Base-by-base conservation (phyloP, 2,797 vertebrate species). In the Catostomus latipinnis region DNA sequence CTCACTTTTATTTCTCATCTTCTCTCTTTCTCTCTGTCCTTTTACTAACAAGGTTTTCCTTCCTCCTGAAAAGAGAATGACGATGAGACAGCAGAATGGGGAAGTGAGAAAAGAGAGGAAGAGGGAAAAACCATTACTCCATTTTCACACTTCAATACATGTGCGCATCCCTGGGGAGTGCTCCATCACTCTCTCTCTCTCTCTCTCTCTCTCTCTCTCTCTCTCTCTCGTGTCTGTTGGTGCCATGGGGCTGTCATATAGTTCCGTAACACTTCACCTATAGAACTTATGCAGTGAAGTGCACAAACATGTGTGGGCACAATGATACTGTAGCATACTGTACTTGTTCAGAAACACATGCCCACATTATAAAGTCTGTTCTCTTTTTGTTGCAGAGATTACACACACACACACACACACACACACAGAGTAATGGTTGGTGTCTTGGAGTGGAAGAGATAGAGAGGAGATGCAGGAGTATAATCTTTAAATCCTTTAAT, bases 51-150 rank as follows among this genome's bases (percentile, higher is more conserved):
- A 69, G 61, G 73, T 66, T 76, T 71, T 49, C 79, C 82, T 87
- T 88, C 91, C 87, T 87, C 88, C 88, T 89, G 82, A 63, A 70
- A 86, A 86, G 86, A 86, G 91, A 89, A 90, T 89, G 85, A 88
- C 93, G 92, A 93, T 92, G 91, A 93, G 92, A 88, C 90, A 92
- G 92, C 90, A 91, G 86, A 90, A 90, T 80, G 75, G 72, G 82
- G 60, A 83, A 78, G 81, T 90, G 63, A 78, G 66, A 84, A 88
- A 74, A 71, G 53, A 69, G 80, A 78, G 77, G 65, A 78, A 83
- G 85, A 87, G 89, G 34, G 81, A 83, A 87, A 85, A 87, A 76
- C 86, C 88, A 91, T 92, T 85, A 84, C 76, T 92, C 87, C 90
- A 85, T 90, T 68, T 88, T 16, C 81, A 84, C 86, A 84, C 88